phyloP scores from a whole-genome alignment of 2,113 vertebrate genomes.

The Lepisosteus oculatus region DNA sequence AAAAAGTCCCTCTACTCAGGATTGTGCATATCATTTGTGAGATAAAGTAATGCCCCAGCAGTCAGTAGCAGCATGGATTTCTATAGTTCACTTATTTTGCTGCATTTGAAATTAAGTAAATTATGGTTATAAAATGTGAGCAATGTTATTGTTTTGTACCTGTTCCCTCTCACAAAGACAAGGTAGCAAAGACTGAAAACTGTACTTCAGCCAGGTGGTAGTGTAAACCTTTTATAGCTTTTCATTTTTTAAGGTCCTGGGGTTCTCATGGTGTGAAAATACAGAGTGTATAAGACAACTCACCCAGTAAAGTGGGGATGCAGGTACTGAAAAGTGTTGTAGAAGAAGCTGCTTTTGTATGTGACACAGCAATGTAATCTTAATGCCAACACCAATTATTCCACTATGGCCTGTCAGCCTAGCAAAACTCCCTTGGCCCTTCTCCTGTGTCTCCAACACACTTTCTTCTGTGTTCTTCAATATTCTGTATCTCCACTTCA shows the following conservation, averaged over 20 bases:
- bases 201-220: neutral
- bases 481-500: neutral
- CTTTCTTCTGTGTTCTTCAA: neutral
- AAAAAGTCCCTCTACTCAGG: neutral
- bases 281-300: neutral
- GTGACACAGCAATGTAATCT: neutral
- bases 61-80: neutral
- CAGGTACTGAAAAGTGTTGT: neutral
- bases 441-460: neutral
- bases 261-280: neutral
- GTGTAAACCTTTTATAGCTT: neutral
- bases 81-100: neutral
- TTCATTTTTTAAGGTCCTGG: neutral
- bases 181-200: neutral
- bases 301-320: too few species aligned
- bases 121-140: slow-evolving; percentile 2
- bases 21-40: neutral
- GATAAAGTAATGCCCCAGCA: neutral
- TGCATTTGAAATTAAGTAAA: slow-evolving; percentile 8
- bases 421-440: neutral
- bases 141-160: neutral
- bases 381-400: neutral
- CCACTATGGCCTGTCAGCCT: neutral
- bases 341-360: neutral
- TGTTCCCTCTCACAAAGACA: neutral